Base-by-base conservation (phyloP, 2,113 vertebrate species). In the Aegotheles bennettii region DNA sequence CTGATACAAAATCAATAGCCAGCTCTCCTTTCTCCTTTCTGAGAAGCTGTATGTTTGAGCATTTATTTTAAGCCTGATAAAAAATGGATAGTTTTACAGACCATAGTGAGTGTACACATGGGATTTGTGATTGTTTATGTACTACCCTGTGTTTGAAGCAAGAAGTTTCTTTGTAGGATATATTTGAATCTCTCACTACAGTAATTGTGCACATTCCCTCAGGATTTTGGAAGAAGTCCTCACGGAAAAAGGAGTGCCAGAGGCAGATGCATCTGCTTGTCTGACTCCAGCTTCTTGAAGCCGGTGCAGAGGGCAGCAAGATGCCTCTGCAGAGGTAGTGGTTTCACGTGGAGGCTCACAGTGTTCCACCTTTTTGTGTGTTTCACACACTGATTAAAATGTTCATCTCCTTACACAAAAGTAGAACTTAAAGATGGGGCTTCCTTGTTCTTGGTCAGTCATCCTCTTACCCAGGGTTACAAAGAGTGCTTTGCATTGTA, bases 1-100 rank as follows among this genome's bases (percentile, higher is more conserved):
- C 51, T 74, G 83, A 78, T 89, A 71, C 53, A 57, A 75, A 93
- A 94, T 93, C 96, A 92, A 82, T 94, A 84, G 56, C 38, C 88
- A 93, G 38, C 68, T 89, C 85, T 69, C 3, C 0, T 77, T 80
- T 26, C 63, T 92, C 31, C 85, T 75, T 74, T 75, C 73, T 7
- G 28, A 59, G 71, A 60, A 90, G 74, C 53, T 70, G 12, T 9
- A 11, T 38, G 8, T 35, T 67, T 77, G 33, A 80, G 23, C 17
- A 3, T 67, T 94, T 51, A 25, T 84, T 88, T 94, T 78, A 77
- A 90, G 85, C 40, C 38, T 57, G 76, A 15, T 77, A 20, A 91
- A 91, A 96, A 89, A 18, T 59, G 25, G 35, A 12, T 45, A 25
- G 23, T 78, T 73, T 73, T 67, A 45, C 60, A 93, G 48, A 11